Percentiles rank a stretch among this genome's conserved stretches.
Evolutionary conservation across 2,113 vertebrate genomes (phyloP).

Genomic region (Spheniscus mendiculus): DNA sequence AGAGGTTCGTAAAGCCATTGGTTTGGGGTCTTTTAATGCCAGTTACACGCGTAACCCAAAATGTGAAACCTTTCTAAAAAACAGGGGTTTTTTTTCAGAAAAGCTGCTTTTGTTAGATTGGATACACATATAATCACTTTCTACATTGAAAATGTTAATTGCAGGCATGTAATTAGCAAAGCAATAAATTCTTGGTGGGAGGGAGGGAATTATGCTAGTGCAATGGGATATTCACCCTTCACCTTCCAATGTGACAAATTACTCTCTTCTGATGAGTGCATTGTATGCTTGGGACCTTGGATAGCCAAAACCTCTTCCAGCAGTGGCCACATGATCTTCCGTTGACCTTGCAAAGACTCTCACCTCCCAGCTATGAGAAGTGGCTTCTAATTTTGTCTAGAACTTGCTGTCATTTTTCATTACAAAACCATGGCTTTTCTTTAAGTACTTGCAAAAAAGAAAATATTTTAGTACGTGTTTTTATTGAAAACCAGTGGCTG

Average conservation of each 20-base stretch:
- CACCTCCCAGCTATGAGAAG: neutral
- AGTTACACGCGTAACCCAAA: neutral
- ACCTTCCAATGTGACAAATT: neutral
- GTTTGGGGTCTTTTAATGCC: neutral
- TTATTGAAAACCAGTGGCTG: neutral
- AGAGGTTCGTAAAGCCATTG: neutral
- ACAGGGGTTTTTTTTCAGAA: neutral
- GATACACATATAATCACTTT: constrained; percentile 7
- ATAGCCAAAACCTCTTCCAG: neutral
- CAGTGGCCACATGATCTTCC: neutral
- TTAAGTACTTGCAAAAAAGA: neutral
- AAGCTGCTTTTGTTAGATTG: neutral
- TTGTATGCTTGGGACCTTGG: neutral
- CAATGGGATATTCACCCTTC: neutral
- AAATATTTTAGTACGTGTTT: neutral
- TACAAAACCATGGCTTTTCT: neutral
- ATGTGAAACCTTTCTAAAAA: neutral
- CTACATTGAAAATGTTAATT: constrained; percentile 40
- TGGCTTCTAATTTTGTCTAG: neutral
- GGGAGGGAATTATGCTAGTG: neutral
- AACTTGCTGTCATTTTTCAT: neutral
- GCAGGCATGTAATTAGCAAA: constrained; percentile 33
- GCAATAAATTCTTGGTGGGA: neutral
- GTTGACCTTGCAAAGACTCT: neutral
- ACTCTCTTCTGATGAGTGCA: neutral